Base-by-base conservation (phyloP, 1,140 invertebrate species). In the Aphaenogaster rudis region DNA sequence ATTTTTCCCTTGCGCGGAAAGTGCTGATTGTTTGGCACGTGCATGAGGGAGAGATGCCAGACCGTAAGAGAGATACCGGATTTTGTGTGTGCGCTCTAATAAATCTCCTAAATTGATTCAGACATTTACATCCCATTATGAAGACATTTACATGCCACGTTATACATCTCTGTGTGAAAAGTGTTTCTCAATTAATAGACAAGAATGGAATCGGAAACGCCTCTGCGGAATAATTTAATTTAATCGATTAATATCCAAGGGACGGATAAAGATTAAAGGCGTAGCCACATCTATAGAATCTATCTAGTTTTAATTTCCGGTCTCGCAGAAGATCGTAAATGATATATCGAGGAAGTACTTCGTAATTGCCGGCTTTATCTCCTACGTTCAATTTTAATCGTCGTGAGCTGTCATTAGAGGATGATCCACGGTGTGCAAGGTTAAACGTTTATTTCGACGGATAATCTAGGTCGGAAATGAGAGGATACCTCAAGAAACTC, bases 391-490 rank as follows among this genome's bases (percentile, higher is more conserved):
- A 84, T 84, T 74, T 84, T 84, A 84, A 84, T 76, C 33, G 69
- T 48, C 42, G 21, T 9, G 28, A 84, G 63, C 52, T 86, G 69
- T 85, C 81, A 57, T 63, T 48, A 33, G 33, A 80, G 80, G 82
- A 91, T 87, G 86, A 88, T 90, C 66, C 80, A 42, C 33, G 15
- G 36, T 74, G 57, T 84, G 66, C 42, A 76, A 63, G 67, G 54
- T 91, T 85, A 90, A 87, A 86, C 88, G 86, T 86, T 90, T 86
- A 87, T 84, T 67, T 69, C n/a, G 21, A 13, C 9, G 57, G 66
- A 90, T 91, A 86, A 91, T 90, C 81, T 42, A 57, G 50, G 64
- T 39, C 80, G 90, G 88, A 88, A 91, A 91, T 88, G 78, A 79
- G 86, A 69, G 48, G 76, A 66, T 67, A 76, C 85, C 28, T 36